Base-by-base conservation (phyloP, 1,140 invertebrate species). In the Drosophila insularis region DNA sequence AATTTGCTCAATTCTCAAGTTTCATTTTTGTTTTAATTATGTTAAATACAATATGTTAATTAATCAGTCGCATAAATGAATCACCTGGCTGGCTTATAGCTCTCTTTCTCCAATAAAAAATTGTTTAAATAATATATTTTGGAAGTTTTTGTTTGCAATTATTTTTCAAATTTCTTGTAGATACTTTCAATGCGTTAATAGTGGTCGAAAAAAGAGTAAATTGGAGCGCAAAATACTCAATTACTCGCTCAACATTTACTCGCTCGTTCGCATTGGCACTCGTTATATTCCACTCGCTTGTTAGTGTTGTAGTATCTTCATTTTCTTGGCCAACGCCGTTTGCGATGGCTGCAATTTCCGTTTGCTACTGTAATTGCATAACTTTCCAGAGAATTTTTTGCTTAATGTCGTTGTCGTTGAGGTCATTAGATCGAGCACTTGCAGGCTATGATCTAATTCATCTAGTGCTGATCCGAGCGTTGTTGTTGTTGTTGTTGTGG, bases 1-100 rank as follows among this genome's bases (percentile, higher is more conserved):
- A 66, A 66, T 68, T 71, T 58, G 35, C 60, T 32, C 40, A 31
- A 39, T 46, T 62, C 27, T 53, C 56, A 17, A 19, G 40, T 46
- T 50, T 66, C 39, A 6, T 69, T 71, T 71, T 76, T 59, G 64
- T 58, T 27, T 27, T 79, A 78, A 68, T 77, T 75, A 78, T 74
- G 78, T 80, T 73, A 58, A 58, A 66, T 76, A 80, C 71, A 71
- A 82, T 90, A 90, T 81, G 75, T 90, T 86, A 90, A 80, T 89
- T 50, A 89, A 90, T 90, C 86, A 90, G 86, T 90, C 86, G 81
- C 86, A 86, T 90, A 82, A 90, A 90, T 90, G 69, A 90, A 90
- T 90, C 86, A 90, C 86, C 78, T 90, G 80, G 63, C 80, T 84
- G 59, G 71, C 59, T 78, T 40, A 55, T 54, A 58, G 55, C 53